Evolutionary conservation across 2,888 invertebrate species (phyloP).

Genomic region (Hyposoter dolosus): DNA sequence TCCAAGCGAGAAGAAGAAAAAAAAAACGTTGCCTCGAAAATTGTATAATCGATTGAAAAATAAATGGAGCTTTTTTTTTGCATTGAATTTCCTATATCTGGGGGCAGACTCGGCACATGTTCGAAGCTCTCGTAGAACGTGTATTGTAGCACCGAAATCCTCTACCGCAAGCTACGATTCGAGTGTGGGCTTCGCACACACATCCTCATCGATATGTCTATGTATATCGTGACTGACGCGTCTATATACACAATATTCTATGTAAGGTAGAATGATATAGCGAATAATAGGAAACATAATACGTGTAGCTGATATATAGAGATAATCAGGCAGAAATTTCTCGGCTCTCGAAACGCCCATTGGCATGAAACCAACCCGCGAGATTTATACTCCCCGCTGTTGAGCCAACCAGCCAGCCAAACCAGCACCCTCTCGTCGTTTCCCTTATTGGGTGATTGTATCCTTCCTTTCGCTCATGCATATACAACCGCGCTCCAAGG

Average conservation of each 20-base stretch:
- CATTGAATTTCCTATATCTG: slow-evolving; percentile 31
- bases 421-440: slow-evolving; percentile 41
- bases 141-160: slow-evolving; percentile 80
- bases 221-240: background rate
- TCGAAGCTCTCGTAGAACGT: slow-evolving; percentile 69
- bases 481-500: no score
- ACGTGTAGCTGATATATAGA: slow-evolving; percentile 49
- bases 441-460: slow-evolving; percentile 75
- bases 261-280: slow-evolving; percentile 35
- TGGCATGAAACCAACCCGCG: slow-evolving; percentile 79
- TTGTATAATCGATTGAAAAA: background rate
- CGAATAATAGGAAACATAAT: slow-evolving; percentile 58
- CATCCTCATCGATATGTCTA: slow-evolving; percentile 39
- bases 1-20: background rate
- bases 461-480: slow-evolving; percentile 68
- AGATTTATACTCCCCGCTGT: background rate
- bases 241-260: slow-evolving; percentile 35
- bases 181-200: slow-evolving; percentile 24
- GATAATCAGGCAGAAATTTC: slow-evolving; percentile 58
- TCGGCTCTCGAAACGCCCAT: slow-evolving; percentile 75
- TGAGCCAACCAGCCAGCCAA: slow-evolving; percentile 26
- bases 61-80: background rate
- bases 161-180: slow-evolving; percentile 75
- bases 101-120: slow-evolving; percentile 4
- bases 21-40: background rate